Conservation (phyloP, 2,113 vertebrate genomes). For the Suncus etruscus region DNA sequence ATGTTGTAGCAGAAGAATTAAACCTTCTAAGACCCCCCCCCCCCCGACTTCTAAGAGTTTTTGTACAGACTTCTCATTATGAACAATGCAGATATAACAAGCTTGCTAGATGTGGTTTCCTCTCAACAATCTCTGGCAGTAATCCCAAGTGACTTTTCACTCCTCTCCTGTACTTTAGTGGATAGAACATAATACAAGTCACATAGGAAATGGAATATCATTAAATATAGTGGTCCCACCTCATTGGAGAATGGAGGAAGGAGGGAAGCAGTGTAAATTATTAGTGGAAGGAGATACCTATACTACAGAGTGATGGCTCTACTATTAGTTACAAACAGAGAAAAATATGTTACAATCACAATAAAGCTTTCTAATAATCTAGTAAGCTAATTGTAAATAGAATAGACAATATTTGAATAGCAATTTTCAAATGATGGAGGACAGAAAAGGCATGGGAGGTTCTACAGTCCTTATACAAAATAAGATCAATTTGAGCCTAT, state of each 20-base stretch:
- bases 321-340: conserved; percentile 22
- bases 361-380: conserved; percentile 30
- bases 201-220: conserved; percentile 50
- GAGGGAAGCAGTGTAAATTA: neutral
- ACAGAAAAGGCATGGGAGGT: neutral
- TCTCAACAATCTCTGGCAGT: conserved; percentile 58
- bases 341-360: neutral
- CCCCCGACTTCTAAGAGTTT: conserved; percentile 44
- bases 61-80: conserved; percentile 54
- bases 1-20: conserved; percentile 42
- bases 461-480: neutral
- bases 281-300: neutral
- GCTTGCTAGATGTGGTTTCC: conserved; percentile 48
- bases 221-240: conserved; percentile 29
- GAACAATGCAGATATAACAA: conserved; percentile 33
- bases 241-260: conserved; percentile 43
- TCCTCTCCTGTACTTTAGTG: conserved; percentile 52
- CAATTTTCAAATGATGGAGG: conserved; percentile 10
- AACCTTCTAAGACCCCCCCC: conserved; percentile 14
- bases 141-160: conserved; percentile 68
- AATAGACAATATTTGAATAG: conserved; percentile 20
- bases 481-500: conserved; percentile 33
- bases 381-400: conserved; percentile 51
- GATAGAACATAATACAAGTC: conserved; percentile 46
- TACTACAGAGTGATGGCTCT: neutral